phyloP scores from a whole-genome alignment of 2,888 invertebrate species.

The Mythimna lalbum region DNA sequence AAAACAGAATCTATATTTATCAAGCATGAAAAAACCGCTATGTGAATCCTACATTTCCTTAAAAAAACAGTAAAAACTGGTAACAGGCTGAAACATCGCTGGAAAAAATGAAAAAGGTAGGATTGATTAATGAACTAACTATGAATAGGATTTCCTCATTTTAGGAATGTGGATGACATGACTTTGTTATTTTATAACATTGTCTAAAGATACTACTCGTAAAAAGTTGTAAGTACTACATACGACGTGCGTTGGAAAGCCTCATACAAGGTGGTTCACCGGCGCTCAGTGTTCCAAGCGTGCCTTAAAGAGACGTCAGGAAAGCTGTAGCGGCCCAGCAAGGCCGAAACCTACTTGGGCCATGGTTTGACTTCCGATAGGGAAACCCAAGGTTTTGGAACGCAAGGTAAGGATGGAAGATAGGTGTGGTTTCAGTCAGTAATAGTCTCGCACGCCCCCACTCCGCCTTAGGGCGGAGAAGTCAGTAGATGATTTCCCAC shows the following conservation, averaged over 20 bases:
- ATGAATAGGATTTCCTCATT: conserved; percentile 34
- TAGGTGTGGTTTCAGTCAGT: no score
- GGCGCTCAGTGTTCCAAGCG: neutral
- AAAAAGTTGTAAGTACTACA: neutral
- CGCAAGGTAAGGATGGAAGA: no score
- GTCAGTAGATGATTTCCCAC: no score
- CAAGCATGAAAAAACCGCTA: conserved; percentile 20
- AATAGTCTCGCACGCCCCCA: no score
- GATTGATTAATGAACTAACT: conserved; percentile 44
- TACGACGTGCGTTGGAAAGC: neutral
- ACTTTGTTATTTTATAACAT: conserved; percentile 10
- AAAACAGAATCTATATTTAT: conserved; percentile 38
- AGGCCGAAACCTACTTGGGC: no score
- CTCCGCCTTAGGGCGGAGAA: no score
- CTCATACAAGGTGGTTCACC: neutral
- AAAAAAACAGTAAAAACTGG: conserved; percentile 17
- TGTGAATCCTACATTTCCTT: conserved; percentile 4
- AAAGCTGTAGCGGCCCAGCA: no score
- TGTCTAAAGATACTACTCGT: neutral
- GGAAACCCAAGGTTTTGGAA: no score
- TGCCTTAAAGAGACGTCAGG: no score
- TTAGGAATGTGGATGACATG: conserved; percentile 4
- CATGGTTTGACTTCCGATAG: no score
- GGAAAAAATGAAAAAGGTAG: conserved; percentile 16
- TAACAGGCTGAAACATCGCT: conserved; percentile 25